A percentile compares a stretch with the other conserved stretches of the same genome.
These are phyloP conservation scores for Drosophila trapezifrons DNA, from an alignment of 1,140 invertebrate genomes.

Conservation along the genomic window DNA sequence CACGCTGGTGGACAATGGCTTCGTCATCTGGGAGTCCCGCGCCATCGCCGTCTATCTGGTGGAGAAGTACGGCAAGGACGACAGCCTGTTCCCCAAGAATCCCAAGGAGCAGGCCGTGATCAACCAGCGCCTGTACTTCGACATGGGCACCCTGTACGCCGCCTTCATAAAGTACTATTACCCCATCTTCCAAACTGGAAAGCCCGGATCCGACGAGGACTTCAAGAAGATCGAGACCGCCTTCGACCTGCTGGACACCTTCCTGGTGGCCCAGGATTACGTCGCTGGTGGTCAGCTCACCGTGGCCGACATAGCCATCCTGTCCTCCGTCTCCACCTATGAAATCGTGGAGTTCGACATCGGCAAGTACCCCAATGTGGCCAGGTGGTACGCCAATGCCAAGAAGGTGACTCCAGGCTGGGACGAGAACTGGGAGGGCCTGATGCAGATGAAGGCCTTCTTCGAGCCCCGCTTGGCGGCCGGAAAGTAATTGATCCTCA, in stretches of 20 bases:
- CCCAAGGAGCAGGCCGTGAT: slow-evolving; percentile 12
- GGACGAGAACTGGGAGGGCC: slow-evolving; percentile 7
- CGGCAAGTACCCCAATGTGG: slow-evolving; percentile 8
- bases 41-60: slow-evolving; percentile 2
- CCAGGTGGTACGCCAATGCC: slow-evolving; percentile 6
- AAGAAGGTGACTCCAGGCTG: slow-evolving; percentile 6
- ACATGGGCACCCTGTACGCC: slow-evolving; percentile 3
- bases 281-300: slow-evolving; percentile 2
- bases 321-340: neutral
- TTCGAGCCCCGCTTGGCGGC: neutral
- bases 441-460: slow-evolving; percentile 7
- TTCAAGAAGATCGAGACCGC: slow-evolving; percentile 2
- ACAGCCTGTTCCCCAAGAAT: slow-evolving; percentile 4
- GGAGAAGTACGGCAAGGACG: slow-evolving; percentile 12
- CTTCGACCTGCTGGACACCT: neutral
- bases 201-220: neutral
- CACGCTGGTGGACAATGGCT: slow-evolving; percentile 4
- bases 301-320: neutral
- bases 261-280: slow-evolving; percentile 3
- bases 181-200: slow-evolving; percentile 2
- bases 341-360: neutral
- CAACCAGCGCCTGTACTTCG: slow-evolving; percentile 6
- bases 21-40: slow-evolving; percentile 2
- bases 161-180: slow-evolving; percentile 8
- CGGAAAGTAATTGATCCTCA: neutral